A percentile compares a stretch with the other conserved stretches of the same genome.
Evolutionary conservation across 2,888 invertebrate genomes (phyloP).

Genomic region (Capitulum mitella): DNA sequence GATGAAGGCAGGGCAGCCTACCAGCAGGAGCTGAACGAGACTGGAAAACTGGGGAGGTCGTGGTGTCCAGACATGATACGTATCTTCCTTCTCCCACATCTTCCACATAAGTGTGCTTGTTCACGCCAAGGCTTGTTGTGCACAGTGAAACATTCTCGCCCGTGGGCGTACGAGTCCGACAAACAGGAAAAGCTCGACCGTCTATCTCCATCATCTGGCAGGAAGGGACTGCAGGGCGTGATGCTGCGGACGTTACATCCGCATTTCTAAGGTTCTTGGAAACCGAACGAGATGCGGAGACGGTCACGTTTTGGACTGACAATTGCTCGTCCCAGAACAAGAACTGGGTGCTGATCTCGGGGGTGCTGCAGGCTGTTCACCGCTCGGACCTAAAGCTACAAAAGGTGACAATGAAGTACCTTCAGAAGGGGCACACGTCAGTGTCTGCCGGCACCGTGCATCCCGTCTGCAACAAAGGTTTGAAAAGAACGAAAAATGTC

Average conservation of each 20-base stretch:
- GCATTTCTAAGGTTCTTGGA: neutral
- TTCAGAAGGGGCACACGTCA: no score
- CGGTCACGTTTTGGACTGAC: slow-evolving; percentile 9
- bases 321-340: slow-evolving; percentile 11
- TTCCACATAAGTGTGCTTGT: neutral
- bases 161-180: neutral
- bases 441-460: neutral
- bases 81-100: neutral
- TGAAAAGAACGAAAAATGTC: neutral
- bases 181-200: neutral
- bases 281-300: neutral
- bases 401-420: neutral
- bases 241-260: neutral
- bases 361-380: neutral
- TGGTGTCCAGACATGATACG: neutral
- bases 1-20: neutral
- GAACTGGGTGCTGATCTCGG: neutral
- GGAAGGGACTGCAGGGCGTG: neutral
- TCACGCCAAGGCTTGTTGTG: neutral
- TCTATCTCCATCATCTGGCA: neutral
- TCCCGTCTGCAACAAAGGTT: neutral
- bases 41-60: neutral
- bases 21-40: neutral
- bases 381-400: neutral
- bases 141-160: neutral